Evolutionary conservation across 2,113 vertebrate species (phyloP).

Genomic region (Tragelaphus buxtoni): DNA sequence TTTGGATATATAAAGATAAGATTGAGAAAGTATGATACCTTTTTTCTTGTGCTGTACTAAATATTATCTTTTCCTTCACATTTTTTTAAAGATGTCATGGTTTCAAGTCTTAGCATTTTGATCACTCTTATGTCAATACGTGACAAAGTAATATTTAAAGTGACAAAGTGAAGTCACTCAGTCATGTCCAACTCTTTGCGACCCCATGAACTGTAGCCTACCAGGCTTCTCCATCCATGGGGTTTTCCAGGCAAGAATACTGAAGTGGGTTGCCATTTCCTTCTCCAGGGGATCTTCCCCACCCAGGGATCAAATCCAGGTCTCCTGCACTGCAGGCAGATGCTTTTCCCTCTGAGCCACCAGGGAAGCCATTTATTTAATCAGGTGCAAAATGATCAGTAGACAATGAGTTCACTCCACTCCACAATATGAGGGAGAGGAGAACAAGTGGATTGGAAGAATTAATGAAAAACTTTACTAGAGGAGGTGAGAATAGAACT

Average conservation of each 20-base stretch:
- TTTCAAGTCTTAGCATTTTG: slow-evolving; percentile 11
- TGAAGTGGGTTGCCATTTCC: background rate
- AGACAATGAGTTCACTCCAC: background rate
- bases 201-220: background rate
- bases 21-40: background rate
- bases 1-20: background rate
- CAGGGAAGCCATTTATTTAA: background rate
- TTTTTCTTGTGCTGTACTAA: background rate
- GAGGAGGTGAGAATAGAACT: background rate
- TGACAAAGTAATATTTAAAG: background rate
- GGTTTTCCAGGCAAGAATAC: background rate
- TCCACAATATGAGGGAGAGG: background rate
- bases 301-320: background rate
- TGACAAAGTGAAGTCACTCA: background rate
- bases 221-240: background rate
- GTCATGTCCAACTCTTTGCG: background rate
- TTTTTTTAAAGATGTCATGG: background rate
- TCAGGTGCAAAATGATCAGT: background rate
- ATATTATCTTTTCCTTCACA: background rate
- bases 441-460: background rate
- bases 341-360: background rate
- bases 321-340: background rate
- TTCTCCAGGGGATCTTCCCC: background rate
- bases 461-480: background rate
- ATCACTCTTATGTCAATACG: background rate